Conservation (phyloP, 2,888 invertebrate species). For the Cryptocheilus praepositus region DNA sequence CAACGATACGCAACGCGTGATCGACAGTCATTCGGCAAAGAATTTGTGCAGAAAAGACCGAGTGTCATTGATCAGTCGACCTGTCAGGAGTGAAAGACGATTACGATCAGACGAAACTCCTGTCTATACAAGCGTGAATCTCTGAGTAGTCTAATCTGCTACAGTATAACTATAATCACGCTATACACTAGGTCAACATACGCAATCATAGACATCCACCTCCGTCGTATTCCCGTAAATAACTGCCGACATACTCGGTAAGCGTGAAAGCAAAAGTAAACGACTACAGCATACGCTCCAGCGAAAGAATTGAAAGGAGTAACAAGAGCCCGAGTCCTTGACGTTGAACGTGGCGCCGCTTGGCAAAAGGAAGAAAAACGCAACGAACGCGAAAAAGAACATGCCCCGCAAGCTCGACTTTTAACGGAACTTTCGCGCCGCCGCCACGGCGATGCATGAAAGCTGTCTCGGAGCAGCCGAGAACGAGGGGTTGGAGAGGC, state of each 20-base stretch:
- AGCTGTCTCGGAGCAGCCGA: not conserved
- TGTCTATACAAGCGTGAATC: not conserved
- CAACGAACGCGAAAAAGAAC: constrained; percentile 20
- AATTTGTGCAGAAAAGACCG: too few species aligned
- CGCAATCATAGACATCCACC: not conserved
- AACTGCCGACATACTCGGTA: not conserved
- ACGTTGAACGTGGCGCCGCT: too few species aligned
- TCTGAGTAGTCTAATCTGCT: too few species aligned
- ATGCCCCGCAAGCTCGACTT: not conserved
- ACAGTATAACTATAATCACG: too few species aligned
- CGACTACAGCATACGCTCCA: not conserved
- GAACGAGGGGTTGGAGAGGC: not conserved
- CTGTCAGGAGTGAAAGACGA: too few species aligned
- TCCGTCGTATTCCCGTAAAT: not conserved
- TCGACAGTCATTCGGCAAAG: too few species aligned
- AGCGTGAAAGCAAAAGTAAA: not conserved
- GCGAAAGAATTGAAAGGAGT: not conserved
- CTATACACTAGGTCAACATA: too few species aligned
- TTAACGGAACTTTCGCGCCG: too few species aligned
- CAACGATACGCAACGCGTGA: not conserved
- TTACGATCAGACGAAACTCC: too few species aligned
- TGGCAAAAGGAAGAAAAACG: too few species aligned
- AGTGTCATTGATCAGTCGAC: too few species aligned
- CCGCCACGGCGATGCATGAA: too few species aligned
- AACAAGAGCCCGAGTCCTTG: not conserved